Conservation (phyloP, 2,797 vertebrate species). For the Diceros bicornis region DNA sequence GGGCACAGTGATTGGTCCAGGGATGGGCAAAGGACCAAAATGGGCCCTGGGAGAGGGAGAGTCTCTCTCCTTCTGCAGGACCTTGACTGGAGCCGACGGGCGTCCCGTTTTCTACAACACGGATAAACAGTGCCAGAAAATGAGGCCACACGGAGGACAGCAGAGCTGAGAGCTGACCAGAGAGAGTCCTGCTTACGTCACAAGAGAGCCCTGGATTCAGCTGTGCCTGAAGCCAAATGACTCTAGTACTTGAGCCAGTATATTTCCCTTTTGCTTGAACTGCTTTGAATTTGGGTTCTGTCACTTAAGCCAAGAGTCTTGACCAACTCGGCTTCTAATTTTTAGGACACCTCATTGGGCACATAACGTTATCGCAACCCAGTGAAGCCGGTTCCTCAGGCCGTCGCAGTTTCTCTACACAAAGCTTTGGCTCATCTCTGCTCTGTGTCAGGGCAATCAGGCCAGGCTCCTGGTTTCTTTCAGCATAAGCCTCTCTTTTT, state of each 20-base stretch:
- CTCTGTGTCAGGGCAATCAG: not conserved
- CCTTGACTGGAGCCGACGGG: not conserved
- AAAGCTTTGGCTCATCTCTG: not conserved
- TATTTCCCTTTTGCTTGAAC: not conserved
- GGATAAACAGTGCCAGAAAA: not conserved
- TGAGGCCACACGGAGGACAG: not conserved
- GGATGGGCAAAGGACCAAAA: not conserved
- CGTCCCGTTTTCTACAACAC: not conserved
- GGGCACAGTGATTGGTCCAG: not conserved
- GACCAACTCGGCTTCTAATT: not conserved
- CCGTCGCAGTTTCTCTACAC: not conserved
- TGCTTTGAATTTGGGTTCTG: not conserved
- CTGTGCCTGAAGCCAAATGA: not conserved
- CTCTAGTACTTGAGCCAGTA: not conserved
- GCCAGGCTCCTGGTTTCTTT: not conserved
- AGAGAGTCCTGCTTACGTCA: not conserved
- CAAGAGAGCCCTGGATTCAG: not conserved
- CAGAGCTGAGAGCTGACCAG: not conserved
- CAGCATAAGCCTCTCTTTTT: not conserved
- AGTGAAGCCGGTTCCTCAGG: not conserved
- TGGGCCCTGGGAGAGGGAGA: not conserved
- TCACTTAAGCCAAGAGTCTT: not conserved
- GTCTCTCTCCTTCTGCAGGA: not conserved
- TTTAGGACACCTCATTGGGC: not conserved
- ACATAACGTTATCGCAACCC: not conserved